These are phyloP conservation scores for Corticium candelabrum DNA, from an alignment of 37 sponge, comb jelly and placozoan genomes.

Conservation along the genomic window DNA sequence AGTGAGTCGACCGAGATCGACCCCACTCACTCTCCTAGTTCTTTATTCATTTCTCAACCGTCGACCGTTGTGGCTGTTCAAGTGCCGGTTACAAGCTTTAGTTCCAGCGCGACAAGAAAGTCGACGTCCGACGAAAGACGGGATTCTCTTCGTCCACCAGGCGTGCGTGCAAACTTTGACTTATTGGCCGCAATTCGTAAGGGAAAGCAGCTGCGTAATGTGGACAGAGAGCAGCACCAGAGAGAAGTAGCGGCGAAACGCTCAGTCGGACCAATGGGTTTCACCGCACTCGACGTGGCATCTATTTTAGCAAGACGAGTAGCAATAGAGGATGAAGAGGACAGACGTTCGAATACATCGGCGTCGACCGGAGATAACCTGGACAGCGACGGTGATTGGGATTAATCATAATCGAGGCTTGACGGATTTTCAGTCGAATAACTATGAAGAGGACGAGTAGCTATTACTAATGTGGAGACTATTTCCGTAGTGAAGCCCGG, in stretches of 20 bases:
- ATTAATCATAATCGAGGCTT: background rate
- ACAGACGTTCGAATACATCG: background rate
- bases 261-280: background rate
- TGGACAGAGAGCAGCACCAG: constrained; percentile 17
- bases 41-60: background rate
- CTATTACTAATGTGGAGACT: too few species aligned
- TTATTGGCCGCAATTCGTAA: constrained; percentile 23
- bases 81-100: background rate
- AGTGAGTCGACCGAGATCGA: background rate
- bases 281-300: constrained; percentile 51
- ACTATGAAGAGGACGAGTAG: too few species aligned
- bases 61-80: background rate
- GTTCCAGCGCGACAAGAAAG: background rate
- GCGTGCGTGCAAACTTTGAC: background rate
- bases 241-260: constrained; percentile 23
- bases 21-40: background rate
- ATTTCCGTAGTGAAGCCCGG: too few species aligned
- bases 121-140: background rate
- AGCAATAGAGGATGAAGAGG: constrained; percentile 62
- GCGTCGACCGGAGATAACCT: background rate
- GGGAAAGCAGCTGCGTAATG: constrained; percentile 48
- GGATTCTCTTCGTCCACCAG: background rate
- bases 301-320: constrained; percentile 78
- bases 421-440: too few species aligned
- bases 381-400: background rate